Percentiles rank a stretch among this genome's conserved stretches.
Conservation (phyloP, 2,888 invertebrate species). For the Beris chalybata region DNA sequence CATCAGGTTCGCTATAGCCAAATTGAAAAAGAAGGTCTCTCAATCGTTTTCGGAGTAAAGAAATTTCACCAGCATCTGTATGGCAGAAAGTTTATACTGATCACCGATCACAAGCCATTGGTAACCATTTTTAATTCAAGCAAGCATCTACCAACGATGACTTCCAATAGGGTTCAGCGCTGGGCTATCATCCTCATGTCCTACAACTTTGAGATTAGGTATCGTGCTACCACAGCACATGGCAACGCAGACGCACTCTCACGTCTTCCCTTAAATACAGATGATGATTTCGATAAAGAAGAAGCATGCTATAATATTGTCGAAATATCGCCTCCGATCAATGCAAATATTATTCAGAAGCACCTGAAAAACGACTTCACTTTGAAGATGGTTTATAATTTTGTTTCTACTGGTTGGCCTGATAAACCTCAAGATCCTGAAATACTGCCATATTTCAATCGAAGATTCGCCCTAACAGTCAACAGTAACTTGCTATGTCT, state of each 20-base stretch:
- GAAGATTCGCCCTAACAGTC: background rate
- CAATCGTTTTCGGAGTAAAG: too few species aligned
- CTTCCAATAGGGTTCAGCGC: background rate
- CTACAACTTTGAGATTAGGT: background rate
- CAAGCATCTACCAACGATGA: too few species aligned
- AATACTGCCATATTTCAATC: background rate
- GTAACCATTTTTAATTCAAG: too few species aligned
- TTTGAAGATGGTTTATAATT: background rate
- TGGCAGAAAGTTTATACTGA: too few species aligned
- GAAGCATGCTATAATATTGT: background rate
- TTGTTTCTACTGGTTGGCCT: background rate
- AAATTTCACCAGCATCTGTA: too few species aligned
- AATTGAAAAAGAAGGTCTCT: too few species aligned
- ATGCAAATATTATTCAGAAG: background rate
- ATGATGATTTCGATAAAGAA: background rate
- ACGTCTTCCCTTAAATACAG: background rate
- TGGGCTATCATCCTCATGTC: conserved; percentile 2
- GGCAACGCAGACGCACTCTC: background rate
- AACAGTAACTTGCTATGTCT: too few species aligned
- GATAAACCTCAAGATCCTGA: background rate
- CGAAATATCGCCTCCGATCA: too few species aligned
- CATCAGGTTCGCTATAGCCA: too few species aligned
- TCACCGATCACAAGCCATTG: too few species aligned
- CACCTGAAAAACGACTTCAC: background rate
- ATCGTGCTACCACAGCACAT: background rate